Evolutionary conservation across 1,140 invertebrate genomes (phyloP).

Genomic region (Drosophila seguyi): DNA sequence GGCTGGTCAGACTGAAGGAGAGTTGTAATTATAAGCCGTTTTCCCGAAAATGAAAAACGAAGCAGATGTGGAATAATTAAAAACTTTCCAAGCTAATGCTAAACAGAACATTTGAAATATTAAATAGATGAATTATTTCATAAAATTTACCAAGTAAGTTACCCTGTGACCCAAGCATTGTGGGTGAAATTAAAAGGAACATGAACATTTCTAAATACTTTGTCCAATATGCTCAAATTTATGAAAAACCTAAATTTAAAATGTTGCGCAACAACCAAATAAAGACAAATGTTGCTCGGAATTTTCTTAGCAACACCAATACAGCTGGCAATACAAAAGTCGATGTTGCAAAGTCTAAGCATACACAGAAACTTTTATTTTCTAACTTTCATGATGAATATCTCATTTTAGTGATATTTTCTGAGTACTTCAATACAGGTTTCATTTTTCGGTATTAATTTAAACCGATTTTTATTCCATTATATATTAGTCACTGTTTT

Average conservation of each 20-base stretch:
- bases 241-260: neutral
- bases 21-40: constrained; percentile 33
- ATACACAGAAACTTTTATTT: neutral
- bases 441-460: too few species aligned
- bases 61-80: constrained; percentile 31
- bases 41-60: neutral
- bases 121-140: neutral
- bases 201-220: neutral
- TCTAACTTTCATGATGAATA: neutral
- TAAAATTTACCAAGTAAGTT: neutral
- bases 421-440: neutral
- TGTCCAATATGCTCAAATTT: neutral
- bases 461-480: neutral
- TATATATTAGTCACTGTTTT: neutral
- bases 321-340: too few species aligned
- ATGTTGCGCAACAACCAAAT: neutral
- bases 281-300: neutral
- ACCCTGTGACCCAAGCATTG: neutral
- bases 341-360: neutral
- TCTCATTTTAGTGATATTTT: neutral
- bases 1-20: constrained; percentile 25
- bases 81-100: constrained; percentile 16
- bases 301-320: neutral
- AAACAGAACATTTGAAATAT: constrained; percentile 4
- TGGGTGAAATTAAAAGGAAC: neutral